These are phyloP conservation scores for Drosophila virilis DNA, from an alignment of 1,140 invertebrate species.

Conservation along the genomic window DNA sequence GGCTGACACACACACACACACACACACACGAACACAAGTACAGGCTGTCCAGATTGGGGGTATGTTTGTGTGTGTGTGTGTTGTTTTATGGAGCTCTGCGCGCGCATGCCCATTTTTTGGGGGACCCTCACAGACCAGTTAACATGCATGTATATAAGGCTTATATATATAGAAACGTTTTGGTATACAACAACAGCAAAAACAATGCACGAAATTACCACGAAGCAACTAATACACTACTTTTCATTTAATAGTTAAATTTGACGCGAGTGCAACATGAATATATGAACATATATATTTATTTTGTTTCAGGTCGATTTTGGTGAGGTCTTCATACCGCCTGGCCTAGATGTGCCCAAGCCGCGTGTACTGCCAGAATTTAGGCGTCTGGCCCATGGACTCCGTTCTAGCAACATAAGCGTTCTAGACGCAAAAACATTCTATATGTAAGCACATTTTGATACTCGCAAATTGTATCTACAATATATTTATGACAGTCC, in stretches of 20 bases:
- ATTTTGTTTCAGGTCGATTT: conserved; percentile 90
- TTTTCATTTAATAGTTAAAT: background rate
- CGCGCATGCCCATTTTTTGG: conserved; percentile 68
- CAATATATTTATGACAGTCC: conserved; percentile 86
- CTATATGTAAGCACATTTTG: conserved; percentile 85
- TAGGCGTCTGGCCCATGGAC: conserved; percentile 92
- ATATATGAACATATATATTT: background rate
- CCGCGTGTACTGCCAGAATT: conserved; percentile 92
- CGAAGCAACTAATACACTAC: conserved; percentile 20
- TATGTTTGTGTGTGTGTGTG: conserved; percentile 53
- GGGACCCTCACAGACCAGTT: conserved; percentile 23
- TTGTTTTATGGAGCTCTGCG: conserved; percentile 77
- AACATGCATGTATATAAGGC: conserved; percentile 33
- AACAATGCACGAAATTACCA: background rate
- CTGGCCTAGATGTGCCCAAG: conserved; percentile 89
- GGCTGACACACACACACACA: conserved; percentile 51
- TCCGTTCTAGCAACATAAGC: conserved; percentile 95
- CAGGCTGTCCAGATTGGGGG: conserved; percentile 59
- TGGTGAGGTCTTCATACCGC: conserved; percentile 92
- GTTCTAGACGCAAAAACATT: conserved; percentile 96
- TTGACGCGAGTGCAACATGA: too few relatives aligned
- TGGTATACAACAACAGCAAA: conserved; percentile 68
- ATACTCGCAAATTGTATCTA: background rate
- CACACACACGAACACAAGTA: conserved; percentile 15
- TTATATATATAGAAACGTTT: conserved; percentile 68